Base-by-base conservation (phyloP, 2,113 vertebrate species). In the Seriola dumerili region DNA sequence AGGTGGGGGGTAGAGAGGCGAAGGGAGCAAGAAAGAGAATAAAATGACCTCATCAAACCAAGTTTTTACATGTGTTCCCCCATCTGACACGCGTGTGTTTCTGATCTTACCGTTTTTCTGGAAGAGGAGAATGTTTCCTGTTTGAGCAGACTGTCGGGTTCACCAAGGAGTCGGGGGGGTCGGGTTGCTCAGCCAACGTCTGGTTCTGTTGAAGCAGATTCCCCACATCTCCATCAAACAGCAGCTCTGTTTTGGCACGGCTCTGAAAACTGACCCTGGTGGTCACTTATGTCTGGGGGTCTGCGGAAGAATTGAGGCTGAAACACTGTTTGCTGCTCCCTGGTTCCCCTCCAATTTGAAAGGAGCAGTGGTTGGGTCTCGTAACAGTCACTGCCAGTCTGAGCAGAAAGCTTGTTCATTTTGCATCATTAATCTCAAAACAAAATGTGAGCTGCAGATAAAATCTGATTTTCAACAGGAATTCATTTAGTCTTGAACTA, bases 121-220 rank as follows among this genome's bases (percentile, higher is more conserved):
- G 82, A 87, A 78, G 81, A 83, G 85, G 83, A 84, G 81, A 85
- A 90, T 89, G 80, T 87, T 93, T 93, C 92, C 92, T 93, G 87
- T 93, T 90, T 85, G 79, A 89, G 87, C 84, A 89, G 88, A 92
- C 90, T 19, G 76, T 38, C 38, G 93, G 90, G 94, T 93, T 94
- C 94, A 94, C 80, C 8, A 9, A 93, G 80, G 78, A 94, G 93
- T 92, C 91, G 88, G 83, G 84, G 83, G 86, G 89, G 88, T 92
- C 84, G 72, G 84, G 86, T 93, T 93, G 90, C 93, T 91, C 67
- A 58, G 85, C 65, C 79, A 17, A 88, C 86, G 93, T 93, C 92
- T 94, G 93, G 93, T 92, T 93, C 88, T 92, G 87, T 78, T 93
- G 91, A 92, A 90, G 93, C 88, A 91, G 91, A 92, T 91, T 91